Percentiles rank a stretch among this genome's conserved stretches.
Conservation (phyloP, 2,888 invertebrate species). For the Pharmacophagus antenor region DNA sequence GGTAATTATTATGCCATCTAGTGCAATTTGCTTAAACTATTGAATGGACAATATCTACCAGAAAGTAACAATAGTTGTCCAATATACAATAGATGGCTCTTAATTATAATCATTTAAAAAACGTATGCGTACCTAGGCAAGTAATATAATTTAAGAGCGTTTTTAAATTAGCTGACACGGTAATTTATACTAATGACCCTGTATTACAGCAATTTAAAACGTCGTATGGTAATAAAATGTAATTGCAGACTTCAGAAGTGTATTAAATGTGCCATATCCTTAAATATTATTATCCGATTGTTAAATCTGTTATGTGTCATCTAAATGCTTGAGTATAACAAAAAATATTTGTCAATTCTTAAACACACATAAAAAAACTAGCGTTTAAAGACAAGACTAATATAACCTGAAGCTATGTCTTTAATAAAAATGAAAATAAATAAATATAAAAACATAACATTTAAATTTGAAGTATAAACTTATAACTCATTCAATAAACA, state of each 20-base stretch:
- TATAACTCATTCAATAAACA: background rate
- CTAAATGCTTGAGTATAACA: background rate
- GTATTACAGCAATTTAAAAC: conserved; percentile 18
- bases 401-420: too few relatives aligned
- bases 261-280: background rate
- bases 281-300: background rate
- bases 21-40: conserved; percentile 3
- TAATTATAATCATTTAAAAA: conserved; percentile 2
- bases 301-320: too few relatives aligned
- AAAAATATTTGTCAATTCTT: too few relatives aligned
- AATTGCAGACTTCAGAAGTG: conserved; percentile 3
- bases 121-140: background rate
- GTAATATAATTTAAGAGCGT: background rate
- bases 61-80: background rate
- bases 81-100: conserved; percentile 7
- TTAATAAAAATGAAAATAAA: too few relatives aligned
- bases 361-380: too few relatives aligned
- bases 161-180: conserved; percentile 7
- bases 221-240: conserved; percentile 2
- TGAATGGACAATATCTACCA: background rate
- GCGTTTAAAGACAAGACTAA: too few relatives aligned
- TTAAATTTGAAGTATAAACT: background rate
- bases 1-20: conserved; percentile 13
- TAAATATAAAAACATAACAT: too few relatives aligned
- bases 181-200: conserved; percentile 10